Conservation (phyloP, 2,888 invertebrate species). For the Sphaeridia pumilis region DNA sequence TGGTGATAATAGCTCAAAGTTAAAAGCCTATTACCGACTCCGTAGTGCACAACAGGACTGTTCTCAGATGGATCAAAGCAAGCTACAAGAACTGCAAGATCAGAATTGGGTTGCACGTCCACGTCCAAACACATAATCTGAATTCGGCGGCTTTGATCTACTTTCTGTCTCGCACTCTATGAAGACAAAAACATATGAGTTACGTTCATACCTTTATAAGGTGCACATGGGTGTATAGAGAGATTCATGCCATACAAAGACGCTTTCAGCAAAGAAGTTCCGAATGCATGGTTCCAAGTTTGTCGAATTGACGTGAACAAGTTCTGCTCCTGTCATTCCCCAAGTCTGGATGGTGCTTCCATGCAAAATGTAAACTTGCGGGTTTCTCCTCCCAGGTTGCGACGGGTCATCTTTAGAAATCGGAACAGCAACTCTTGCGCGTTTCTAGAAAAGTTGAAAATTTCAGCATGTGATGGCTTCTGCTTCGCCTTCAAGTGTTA, state of each 20-base stretch:
- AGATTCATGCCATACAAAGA: conserved; percentile 48
- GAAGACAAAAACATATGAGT: neutral
- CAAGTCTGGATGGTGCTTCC: conserved; percentile 74
- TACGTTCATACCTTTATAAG: conserved; percentile 20
- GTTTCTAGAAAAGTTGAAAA: conserved; percentile 21
- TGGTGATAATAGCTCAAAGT: no score
- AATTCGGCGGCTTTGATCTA: conserved; percentile 22
- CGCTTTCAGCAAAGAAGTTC: conserved; percentile 55
- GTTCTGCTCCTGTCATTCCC: conserved; percentile 48
- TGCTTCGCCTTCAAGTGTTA: neutral
- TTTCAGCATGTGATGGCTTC: no score
- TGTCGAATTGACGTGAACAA: conserved; percentile 51
- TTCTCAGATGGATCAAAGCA: conserved; percentile 24
- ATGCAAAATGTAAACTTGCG: conserved; percentile 55
- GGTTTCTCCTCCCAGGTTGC: conserved; percentile 21
- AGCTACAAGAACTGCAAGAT: conserved; percentile 28
- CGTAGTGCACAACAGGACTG: conserved; percentile 23
- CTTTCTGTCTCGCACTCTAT: neutral
- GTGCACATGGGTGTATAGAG: conserved; percentile 25
- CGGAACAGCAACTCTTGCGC: conserved; percentile 29
- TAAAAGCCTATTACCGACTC: conserved; percentile 21
- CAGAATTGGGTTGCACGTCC: conserved; percentile 17
- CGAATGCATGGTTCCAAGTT: conserved; percentile 59
- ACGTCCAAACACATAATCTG: conserved; percentile 31
- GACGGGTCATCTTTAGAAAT: conserved; percentile 18